Base-by-base conservation (phyloP, 2,797 vertebrate genomes). In the Chelidonichthys spinosus region DNA sequence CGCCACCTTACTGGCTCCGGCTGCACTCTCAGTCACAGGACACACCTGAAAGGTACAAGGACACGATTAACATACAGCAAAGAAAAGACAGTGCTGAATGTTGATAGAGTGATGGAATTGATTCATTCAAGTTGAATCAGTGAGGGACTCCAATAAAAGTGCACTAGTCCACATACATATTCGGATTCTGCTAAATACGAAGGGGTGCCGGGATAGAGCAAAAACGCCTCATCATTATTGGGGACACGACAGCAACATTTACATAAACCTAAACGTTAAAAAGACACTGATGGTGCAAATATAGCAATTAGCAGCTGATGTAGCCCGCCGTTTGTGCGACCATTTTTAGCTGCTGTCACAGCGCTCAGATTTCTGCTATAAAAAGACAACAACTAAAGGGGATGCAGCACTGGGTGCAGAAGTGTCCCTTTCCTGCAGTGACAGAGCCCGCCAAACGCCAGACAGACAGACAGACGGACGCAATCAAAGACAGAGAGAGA, bases 11-110 rank as follows among this genome's bases (percentile, higher is more conserved):
- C 82, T 85, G 85, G 61, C 75, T 69, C 75, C 82, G 46, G 87
- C 39, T 13, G 63, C 53, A 65, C 71, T 81, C 73, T 96, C 95
- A 5, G 90, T 86, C 0, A 87, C 90, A 56, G 93, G 42, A 5
- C 86, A 79, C 0, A 80, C 91, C 97, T 97, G 88, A 69, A 94
- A 94, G 9, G 85, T 72, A 90, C 47, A 62, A 74, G 60, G 14
- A 78, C 13, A 63, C 44, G 11, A 64, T 82, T 66, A n/a, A n/a
- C n/a, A n/a, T n/a, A n/a, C n/a, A n/a, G n/a, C n/a, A n/a, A n/a
- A n/a, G n/a, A n/a, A n/a, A n/a, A n/a, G n/a, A 25, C 25, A 25
- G 25, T 25, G 25, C 25, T 25, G 25, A 25, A 25, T 25, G 25
- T 25, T 25, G 25, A 25, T 1, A 1, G 1, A 2, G 25, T 25